phyloP scores from a whole-genome alignment of 2,888 invertebrate genomes.

The Sarcophaga rosellei region DNA sequence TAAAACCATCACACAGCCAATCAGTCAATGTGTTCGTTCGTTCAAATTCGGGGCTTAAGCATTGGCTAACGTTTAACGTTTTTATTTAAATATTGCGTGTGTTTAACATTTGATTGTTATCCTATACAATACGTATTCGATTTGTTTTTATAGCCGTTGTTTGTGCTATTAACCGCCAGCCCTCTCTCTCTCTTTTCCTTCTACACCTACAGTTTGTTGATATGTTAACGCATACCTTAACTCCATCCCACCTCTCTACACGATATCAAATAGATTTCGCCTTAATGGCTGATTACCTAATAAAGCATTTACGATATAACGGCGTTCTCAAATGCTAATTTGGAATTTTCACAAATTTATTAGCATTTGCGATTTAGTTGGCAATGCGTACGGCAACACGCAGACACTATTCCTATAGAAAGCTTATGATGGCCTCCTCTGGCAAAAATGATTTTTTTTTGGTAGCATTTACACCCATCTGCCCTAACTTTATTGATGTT shows the following conservation, averaged over 20 bases:
- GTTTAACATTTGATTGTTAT: slow-evolving; percentile 52
- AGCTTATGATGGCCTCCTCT: not conserved
- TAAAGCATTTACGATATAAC: slow-evolving; percentile 48
- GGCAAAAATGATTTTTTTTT: not conserved
- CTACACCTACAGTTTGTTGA: not conserved
- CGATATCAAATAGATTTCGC: not conserved
- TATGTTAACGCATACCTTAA: not conserved
- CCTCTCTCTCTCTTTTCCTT: not conserved
- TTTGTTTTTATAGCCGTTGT: slow-evolving; percentile 47
- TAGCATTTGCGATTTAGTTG: slow-evolving; percentile 46
- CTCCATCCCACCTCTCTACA: not conserved
- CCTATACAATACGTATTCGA: not conserved
- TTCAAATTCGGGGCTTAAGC: not conserved
- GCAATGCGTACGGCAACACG: not conserved
- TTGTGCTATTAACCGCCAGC: slow-evolving; percentile 3
- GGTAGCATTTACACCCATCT: not conserved
- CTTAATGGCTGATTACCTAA: slow-evolving; percentile 43
- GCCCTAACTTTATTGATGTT: no score
- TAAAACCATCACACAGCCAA: not conserved
- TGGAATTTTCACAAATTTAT: slow-evolving; percentile 54
- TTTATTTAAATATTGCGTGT: slow-evolving; percentile 54
- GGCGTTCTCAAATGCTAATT: slow-evolving; percentile 54
- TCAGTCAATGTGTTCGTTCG: not conserved
- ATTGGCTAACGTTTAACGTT: not conserved
- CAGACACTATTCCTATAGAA: no score